A percentile compares a stretch with the other conserved stretches of the same genome.
These are phyloP conservation scores for Ambastaia sidthimunki DNA, from an alignment of 2,797 vertebrate genomes.

Conservation along the genomic window DNA sequence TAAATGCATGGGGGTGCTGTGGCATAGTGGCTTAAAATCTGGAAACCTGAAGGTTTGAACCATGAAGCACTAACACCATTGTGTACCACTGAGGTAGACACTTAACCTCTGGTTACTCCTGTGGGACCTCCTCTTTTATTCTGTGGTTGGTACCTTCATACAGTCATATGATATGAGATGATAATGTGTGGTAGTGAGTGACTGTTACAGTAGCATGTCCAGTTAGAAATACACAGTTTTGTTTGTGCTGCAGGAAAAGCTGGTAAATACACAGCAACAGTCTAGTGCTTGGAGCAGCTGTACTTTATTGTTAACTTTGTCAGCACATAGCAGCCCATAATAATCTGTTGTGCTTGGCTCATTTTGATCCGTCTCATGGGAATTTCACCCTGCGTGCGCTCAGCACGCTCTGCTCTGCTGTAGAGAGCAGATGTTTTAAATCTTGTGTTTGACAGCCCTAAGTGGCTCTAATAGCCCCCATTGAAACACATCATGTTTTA, in stretches of 20 bases:
- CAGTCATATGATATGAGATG: neutral
- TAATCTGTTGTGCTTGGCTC: slow-evolving; percentile 61
- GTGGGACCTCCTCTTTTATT: neutral
- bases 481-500: slow-evolving; percentile 47
- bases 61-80: neutral
- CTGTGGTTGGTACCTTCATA: neutral
- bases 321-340: slow-evolving; percentile 12
- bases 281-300: neutral
- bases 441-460: slow-evolving; percentile 64
- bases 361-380: slow-evolving; percentile 56
- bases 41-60: neutral
- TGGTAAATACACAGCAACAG: neutral
- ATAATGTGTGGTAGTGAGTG: neutral
- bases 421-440: slow-evolving; percentile 65
- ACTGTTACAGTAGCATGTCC: neutral
- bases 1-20: neutral
- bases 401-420: slow-evolving; percentile 68
- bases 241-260: neutral
- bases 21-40: neutral
- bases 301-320: slow-evolving; percentile 3
- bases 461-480: slow-evolving; percentile 57
- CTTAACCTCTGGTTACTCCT: neutral
- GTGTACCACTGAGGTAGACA: neutral
- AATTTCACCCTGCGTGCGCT: slow-evolving; percentile 59
- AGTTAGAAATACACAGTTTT: neutral